Conservation (phyloP, 1,140 invertebrate genomes). For the Protaetia brevitarsis region DNA sequence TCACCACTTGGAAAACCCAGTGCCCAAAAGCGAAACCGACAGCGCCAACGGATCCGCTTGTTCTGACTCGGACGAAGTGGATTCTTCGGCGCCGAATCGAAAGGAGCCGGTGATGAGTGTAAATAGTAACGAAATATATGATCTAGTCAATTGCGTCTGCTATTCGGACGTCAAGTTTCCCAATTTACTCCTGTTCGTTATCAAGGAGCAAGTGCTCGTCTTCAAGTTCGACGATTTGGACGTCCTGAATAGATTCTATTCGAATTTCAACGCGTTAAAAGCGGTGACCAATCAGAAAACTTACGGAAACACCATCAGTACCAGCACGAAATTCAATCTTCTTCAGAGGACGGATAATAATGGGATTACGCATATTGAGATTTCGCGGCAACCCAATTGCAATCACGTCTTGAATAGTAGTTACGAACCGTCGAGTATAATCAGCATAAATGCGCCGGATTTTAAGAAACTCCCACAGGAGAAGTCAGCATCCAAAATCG, state of each 20-base stretch:
- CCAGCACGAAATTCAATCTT: constrained; percentile 43
- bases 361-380: constrained; percentile 49
- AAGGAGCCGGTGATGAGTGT: constrained; percentile 6
- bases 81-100: constrained; percentile 27
- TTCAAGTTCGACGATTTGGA: constrained; percentile 45
- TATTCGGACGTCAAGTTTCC: constrained; percentile 46
- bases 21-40: constrained; percentile 40
- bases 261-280: constrained; percentile 46
- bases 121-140: constrained; percentile 35
- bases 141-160: constrained; percentile 48
- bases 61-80: constrained; percentile 40
- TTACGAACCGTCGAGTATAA: constrained; percentile 37
- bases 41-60: constrained; percentile 47
- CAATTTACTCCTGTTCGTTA: constrained; percentile 46
- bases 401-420: constrained; percentile 13
- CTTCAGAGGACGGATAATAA: constrained; percentile 48
- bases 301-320: constrained; percentile 34
- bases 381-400: constrained; percentile 38
- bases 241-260: constrained; percentile 41
- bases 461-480: neutral
- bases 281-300: constrained; percentile 44
- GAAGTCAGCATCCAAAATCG: neutral
- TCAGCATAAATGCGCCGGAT: constrained; percentile 45
- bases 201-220: constrained; percentile 45
- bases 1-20: constrained; percentile 27